A percentile compares a stretch with the other conserved stretches of the same genome.
phyloP scores from a whole-genome alignment of 2,797 vertebrate genomes.

The Squalus acanthias region DNA sequence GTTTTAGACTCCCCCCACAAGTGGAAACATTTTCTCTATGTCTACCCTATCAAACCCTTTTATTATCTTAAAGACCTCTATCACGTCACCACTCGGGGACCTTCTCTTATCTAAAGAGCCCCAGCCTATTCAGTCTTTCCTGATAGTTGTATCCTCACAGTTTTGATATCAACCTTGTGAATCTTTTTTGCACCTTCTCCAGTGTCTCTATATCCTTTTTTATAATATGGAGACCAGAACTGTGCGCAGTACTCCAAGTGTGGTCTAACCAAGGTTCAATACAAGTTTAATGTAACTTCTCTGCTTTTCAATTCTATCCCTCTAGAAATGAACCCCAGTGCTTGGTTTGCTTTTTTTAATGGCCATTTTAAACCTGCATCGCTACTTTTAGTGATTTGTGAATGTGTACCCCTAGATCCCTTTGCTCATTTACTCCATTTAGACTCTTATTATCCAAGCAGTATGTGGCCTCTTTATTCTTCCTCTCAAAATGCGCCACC shows the following conservation, averaged over 20 bases:
- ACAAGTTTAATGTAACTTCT: neutral
- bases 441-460: no score
- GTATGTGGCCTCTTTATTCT: no score
- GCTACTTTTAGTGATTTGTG: no score
- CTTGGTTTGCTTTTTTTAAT: neutral
- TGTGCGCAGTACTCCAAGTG: no score
- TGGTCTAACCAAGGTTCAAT: no score
- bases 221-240: no score
- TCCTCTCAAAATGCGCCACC: no score
- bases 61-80: no score
- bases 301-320: neutral
- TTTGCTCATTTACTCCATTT: no score
- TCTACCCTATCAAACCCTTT: no score
- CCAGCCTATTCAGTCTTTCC: neutral
- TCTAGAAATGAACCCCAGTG: neutral
- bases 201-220: neutral
- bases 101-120: neutral
- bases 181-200: neutral
- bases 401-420: no score
- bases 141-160: neutral
- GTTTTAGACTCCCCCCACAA: neutral
- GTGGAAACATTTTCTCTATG: neutral
- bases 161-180: neutral
- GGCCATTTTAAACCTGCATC: neutral
- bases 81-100: no score